Percentiles rank a stretch among this genome's conserved stretches.
Evolutionary conservation across 2,113 vertebrate species (phyloP).

Genomic region (Hyperopisus bebe): DNA sequence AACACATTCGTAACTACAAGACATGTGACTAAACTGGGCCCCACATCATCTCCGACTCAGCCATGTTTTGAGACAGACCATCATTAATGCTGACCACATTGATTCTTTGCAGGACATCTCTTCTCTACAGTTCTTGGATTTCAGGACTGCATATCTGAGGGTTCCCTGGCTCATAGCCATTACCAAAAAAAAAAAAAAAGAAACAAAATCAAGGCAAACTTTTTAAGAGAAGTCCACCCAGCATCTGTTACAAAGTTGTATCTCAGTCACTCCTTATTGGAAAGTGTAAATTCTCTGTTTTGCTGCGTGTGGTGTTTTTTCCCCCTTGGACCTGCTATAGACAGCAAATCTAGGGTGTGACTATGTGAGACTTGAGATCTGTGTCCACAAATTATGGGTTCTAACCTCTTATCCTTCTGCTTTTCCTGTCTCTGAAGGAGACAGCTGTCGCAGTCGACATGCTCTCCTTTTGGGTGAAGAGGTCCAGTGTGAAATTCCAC

Average conservation of each 20-base stretch:
- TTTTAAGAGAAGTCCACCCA: background rate
- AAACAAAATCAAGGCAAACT: background rate
- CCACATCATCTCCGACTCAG: background rate
- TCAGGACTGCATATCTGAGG: background rate
- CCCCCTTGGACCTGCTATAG: background rate
- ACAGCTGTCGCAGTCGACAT: background rate
- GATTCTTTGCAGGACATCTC: background rate
- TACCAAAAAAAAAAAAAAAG: background rate
- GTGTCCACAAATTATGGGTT: constrained; percentile 20
- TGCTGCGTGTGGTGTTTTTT: background rate
- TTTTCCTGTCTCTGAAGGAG: background rate
- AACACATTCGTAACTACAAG: background rate
- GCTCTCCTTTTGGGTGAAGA: background rate
- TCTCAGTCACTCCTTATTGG: background rate
- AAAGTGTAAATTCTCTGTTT: constrained; percentile 5
- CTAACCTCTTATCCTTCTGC: background rate
- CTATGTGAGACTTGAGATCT: constrained; percentile 13
- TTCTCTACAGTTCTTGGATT: background rate
- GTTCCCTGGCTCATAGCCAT: background rate
- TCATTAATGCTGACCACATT: background rate
- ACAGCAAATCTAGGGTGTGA: constrained; percentile 17
- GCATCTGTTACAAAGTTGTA: background rate
- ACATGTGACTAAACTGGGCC: background rate
- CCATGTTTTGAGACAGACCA: background rate
- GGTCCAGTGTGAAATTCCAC: background rate